Base-by-base conservation (phyloP, 2,888 invertebrate genomes). In the Alviniconcha strummeri region DNA sequence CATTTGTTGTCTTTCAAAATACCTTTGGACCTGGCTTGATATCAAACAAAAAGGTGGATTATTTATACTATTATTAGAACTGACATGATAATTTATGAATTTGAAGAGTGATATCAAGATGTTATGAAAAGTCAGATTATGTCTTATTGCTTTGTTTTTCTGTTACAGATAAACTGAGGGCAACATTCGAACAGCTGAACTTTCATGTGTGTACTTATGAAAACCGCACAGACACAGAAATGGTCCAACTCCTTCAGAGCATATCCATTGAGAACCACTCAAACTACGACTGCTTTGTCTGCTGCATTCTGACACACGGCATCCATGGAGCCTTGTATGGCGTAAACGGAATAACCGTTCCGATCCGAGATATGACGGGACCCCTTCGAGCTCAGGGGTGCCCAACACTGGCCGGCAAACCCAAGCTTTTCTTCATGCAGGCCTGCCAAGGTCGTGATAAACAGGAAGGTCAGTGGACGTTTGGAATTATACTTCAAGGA, bases 341-440 rank as follows among this genome's bases (percentile, higher is more conserved):
- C 9, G 83, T 81, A 4, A 88, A 89, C 60, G 87, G 88, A 11
- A 77, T 84, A 55, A 82, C 78, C 5, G 79, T 78, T 3, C 74
- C 82, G 19, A 90, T 92, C 52, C 85, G 86, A 56, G 89, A 90
- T 17, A 60, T 92, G 5, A 90, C 90, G 13, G 69, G 84, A 9
- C 86, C 84, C 72, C 90, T 92, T 64, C 89, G 89, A 17, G 86
- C 90, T 0, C 86, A 88, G 69, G 83, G 85, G 0, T 93, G 92
- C 84, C 89, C 88, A 0, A 85, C 88, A 0, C 86, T 93, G 60
- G 88, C 88, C 11, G 90, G 90, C 19, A 93, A 93, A 88, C 92
- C 92, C 55, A 93, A 93, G 78, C 86, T 93, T 52, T 93, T 93
- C 86, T 93, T 93, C 85, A 86, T 93, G 54, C 92, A 92, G 80